Base-by-base conservation (phyloP, 2,888 invertebrate species). In the Selenia dentaria region DNA sequence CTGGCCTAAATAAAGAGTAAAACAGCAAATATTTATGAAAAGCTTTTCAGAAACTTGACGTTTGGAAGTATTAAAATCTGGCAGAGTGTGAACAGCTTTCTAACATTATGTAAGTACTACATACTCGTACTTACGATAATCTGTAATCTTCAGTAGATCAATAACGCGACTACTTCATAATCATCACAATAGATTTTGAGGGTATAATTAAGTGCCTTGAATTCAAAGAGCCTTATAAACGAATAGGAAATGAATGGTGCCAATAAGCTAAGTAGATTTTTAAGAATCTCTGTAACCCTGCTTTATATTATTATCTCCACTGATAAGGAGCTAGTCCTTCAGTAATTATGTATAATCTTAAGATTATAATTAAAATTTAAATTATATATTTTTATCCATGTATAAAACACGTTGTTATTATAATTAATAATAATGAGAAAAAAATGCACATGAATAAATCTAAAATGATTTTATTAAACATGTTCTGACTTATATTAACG, bases 251-350 rank as follows among this genome's bases (percentile, higher is more conserved):
- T 43, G 48, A 45, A 61, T 57, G 63, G 76, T 83, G 81, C 78
- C 79, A 80, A 78, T 72, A 67, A 59, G 62, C 47, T 64, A 61
- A 57, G 58, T 61, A 63, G 54, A 56, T 59, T 52, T 44, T 53
- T 73, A 74, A 70, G 83, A 84, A 84, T 85, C 85, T 84, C 83
- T 60, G 62, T 52, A 59, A 4, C 2, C 16, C 56, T 57, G 56
- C 57, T 62, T 53, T 66, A 8, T 8, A 2, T 59, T 56, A 58
- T 52, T 59, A 60, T 41, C 83, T 81, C 79, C 80, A 81, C 83
- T 83, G 77, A 75, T 78, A 64, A 57, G 56, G 46, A 47, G 58
- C 73, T 79, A 77, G 78, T 76, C 77, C 57, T 54, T 57, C 22
- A 5, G 33, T 28, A 34, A 26, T 29, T 25, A 22, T 16, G 16